Percentiles rank a stretch among this genome's conserved stretches.
Conservation (phyloP, 1,140 invertebrate species). For the Hormaphis cornu region DNA sequence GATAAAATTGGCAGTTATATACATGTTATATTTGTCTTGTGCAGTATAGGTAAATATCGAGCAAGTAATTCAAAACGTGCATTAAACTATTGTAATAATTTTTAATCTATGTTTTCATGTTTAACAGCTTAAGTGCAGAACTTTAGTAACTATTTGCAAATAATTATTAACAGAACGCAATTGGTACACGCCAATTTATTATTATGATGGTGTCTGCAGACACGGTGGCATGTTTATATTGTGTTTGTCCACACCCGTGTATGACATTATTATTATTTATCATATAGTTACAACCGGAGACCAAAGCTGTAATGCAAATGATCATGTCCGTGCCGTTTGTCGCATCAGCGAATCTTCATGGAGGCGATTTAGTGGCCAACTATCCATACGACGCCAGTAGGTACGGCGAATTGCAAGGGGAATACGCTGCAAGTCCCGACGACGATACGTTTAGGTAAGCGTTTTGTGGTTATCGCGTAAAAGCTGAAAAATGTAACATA, state of each 20-base stretch:
- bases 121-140: no score
- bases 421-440: conserved; percentile 59
- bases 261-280: no score
- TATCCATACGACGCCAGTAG: conserved; percentile 74
- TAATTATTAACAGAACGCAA: no score
- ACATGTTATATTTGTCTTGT: no score
- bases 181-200: no score
- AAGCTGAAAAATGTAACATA: no score
- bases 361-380: conserved; percentile 85
- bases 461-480: not conserved
- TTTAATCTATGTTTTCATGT: no score
- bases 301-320: conserved; percentile 86
- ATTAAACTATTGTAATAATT: no score
- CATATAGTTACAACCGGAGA: conserved; percentile 67
- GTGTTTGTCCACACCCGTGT: conserved; percentile 43
- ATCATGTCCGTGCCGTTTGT: conserved; percentile 79
- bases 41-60: no score
- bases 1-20: no score
- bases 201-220: not conserved
- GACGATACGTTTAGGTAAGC: conserved; percentile 64
- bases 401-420: conserved; percentile 39
- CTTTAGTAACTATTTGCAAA: no score
- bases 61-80: no score
- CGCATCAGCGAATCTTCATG: conserved; percentile 92
- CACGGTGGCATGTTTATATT: conserved; percentile 41